Conservation (phyloP, 2,888 invertebrate species). For the Drosophila nr. perissopoda region DNA sequence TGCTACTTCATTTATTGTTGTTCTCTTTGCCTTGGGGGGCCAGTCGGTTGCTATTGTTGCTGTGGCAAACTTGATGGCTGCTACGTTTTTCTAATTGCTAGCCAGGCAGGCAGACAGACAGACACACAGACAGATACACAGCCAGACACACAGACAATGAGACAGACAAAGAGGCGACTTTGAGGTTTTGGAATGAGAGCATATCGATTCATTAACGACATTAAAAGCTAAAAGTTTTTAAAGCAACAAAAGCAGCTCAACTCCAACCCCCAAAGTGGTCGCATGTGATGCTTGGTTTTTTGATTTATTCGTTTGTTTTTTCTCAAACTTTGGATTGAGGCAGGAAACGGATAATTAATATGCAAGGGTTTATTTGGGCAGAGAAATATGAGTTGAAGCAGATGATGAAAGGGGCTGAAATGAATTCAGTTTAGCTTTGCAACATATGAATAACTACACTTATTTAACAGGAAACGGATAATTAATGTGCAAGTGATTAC, state of each 20-base stretch:
- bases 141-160: conserved; percentile 30
- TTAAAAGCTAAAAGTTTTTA: conserved; percentile 71
- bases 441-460: conserved; percentile 17
- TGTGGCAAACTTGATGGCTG: conserved; percentile 23
- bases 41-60: conserved; percentile 32
- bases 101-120: conserved; percentile 36
- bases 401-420: conserved; percentile 2
- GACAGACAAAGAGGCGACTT: conserved; percentile 12
- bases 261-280: neutral
- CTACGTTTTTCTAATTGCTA: conserved; percentile 71
- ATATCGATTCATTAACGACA: conserved; percentile 76
- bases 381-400: neutral
- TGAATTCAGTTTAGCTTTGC: neutral
- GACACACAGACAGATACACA: conserved; percentile 37
- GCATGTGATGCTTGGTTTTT: conserved; percentile 29
- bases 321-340: conserved; percentile 1
- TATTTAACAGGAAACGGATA: conserved; percentile 46
- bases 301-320: conserved; percentile 39
- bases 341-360: conserved; percentile 49
- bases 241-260: conserved; percentile 1
- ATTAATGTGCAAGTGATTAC: conserved; percentile 36
- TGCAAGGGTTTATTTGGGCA: conserved; percentile 8
- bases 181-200: conserved; percentile 4
- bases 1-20: conserved; percentile 11
- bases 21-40: conserved; percentile 14